These are phyloP conservation scores for Drosophila anomalata DNA, from an alignment of 2,888 invertebrate species.

Conservation along the genomic window DNA sequence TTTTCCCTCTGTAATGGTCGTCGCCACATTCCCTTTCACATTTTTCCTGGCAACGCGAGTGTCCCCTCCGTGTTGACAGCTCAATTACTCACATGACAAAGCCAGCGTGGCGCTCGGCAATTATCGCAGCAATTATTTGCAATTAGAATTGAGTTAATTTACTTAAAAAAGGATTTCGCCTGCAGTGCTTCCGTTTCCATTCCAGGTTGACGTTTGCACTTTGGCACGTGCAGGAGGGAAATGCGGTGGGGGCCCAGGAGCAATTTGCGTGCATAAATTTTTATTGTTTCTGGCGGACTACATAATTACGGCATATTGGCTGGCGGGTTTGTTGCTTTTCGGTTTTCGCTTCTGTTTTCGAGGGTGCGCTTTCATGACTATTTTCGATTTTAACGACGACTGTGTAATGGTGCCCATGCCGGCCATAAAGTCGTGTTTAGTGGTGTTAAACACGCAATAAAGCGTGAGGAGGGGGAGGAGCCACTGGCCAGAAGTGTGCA, in stretches of 20 bases:
- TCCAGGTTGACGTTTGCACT: slow-evolving; percentile 44
- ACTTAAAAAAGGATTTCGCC: slow-evolving; percentile 52
- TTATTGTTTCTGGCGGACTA: slow-evolving; percentile 52
- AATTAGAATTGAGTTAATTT: slow-evolving; percentile 73
- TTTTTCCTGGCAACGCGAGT: slow-evolving; percentile 1
- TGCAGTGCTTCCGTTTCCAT: slow-evolving; percentile 24
- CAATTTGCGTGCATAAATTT: slow-evolving; percentile 66
- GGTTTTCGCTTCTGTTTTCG: slow-evolving; percentile 21
- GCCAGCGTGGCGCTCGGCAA: slow-evolving; percentile 61
- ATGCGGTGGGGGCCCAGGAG: not conserved
- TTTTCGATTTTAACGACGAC: slow-evolving; percentile 73
- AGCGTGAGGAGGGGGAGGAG: slow-evolving; percentile 33
- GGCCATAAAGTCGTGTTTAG: slow-evolving; percentile 74
- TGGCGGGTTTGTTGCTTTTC: slow-evolving; percentile 17
- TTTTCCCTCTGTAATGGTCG: not conserved
- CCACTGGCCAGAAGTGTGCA: not conserved
- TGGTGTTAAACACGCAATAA: slow-evolving; percentile 77
- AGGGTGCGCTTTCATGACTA: slow-evolving; percentile 56
- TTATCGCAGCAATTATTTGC: slow-evolving; percentile 75
- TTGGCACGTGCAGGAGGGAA: slow-evolving; percentile 60
- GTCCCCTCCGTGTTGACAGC: slow-evolving; percentile 60
- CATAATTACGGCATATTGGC: slow-evolving; percentile 41
- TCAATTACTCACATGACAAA: slow-evolving; percentile 66
- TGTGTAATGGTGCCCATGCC: slow-evolving; percentile 75
- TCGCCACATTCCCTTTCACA: not conserved